Conservation (phyloP, 2,113 vertebrate species). For the Centropus bengalensis region DNA sequence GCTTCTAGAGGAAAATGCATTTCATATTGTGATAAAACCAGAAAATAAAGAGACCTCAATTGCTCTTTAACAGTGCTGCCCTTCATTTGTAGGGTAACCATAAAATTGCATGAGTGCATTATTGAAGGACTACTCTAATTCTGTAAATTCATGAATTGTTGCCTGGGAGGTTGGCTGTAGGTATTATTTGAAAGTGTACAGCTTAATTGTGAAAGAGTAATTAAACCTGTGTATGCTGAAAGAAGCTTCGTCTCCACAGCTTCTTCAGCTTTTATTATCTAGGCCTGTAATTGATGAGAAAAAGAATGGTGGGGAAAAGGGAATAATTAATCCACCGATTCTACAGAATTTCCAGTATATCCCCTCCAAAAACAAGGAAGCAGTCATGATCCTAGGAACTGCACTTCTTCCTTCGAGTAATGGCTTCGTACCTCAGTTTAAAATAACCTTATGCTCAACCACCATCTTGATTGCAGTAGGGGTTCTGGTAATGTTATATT, state of each 20-base stretch:
- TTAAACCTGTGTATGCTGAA: background rate
- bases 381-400: background rate
- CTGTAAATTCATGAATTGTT: background rate
- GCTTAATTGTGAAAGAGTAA: background rate
- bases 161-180: background rate
- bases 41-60: background rate
- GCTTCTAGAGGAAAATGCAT: background rate
- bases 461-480: background rate
- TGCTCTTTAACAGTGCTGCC: background rate
- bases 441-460: background rate
- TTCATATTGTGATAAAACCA: background rate
- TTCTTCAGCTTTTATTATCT: background rate
- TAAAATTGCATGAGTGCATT: too few species aligned
- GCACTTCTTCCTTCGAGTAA: background rate
- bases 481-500: background rate
- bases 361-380: background rate
- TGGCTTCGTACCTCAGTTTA: background rate
- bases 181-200: background rate
- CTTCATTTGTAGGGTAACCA: background rate
- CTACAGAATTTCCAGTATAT: background rate
- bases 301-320: background rate
- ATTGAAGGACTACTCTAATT: background rate
- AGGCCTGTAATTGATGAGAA: background rate
- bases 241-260: background rate
- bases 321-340: background rate